Evolutionary conservation across 2,113 vertebrate species (phyloP).

Genomic region (Benitochromis conjunctus): DNA sequence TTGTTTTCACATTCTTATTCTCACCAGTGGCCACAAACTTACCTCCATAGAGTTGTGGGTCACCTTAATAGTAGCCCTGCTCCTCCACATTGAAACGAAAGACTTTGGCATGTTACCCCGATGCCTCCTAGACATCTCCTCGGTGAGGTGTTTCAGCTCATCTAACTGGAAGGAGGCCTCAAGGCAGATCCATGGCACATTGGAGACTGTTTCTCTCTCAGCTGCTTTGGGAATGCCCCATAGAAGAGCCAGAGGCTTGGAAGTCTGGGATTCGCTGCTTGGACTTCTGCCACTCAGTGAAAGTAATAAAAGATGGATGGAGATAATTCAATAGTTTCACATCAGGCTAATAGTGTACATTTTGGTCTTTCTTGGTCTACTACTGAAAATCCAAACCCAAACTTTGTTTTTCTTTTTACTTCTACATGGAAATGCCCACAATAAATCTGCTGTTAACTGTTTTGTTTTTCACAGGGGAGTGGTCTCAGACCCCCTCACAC

Average conservation of each 20-base stretch:
- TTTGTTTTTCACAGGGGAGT: not conserved
- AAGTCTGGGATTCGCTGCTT: not conserved
- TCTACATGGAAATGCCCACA: not conserved
- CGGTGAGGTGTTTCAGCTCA: not conserved
- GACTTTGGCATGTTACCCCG: not conserved
- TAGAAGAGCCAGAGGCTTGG: not conserved
- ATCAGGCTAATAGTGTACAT: rapidly evolving
- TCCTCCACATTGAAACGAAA: not conserved
- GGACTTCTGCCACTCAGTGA: not conserved
- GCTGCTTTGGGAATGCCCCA: not conserved
- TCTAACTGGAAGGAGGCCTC: not conserved
- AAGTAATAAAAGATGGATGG: not conserved
- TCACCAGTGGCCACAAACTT: not conserved
- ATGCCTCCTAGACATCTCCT: not conserved
- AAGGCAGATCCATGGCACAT: not conserved
- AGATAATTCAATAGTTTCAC: not conserved
- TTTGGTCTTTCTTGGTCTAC: not conserved
- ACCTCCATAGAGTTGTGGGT: not conserved
- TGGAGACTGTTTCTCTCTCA: too few species aligned
- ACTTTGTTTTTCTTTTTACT: not conserved
- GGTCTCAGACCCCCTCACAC: not conserved
- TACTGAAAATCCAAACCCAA: not conserved
- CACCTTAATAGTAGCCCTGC: not conserved
- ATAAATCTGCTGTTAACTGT: not conserved
- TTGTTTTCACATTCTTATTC: not conserved